These are phyloP conservation scores for Pipistrellus nathusii DNA, from an alignment of 2,797 vertebrate genomes.

Conservation along the genomic window DNA sequence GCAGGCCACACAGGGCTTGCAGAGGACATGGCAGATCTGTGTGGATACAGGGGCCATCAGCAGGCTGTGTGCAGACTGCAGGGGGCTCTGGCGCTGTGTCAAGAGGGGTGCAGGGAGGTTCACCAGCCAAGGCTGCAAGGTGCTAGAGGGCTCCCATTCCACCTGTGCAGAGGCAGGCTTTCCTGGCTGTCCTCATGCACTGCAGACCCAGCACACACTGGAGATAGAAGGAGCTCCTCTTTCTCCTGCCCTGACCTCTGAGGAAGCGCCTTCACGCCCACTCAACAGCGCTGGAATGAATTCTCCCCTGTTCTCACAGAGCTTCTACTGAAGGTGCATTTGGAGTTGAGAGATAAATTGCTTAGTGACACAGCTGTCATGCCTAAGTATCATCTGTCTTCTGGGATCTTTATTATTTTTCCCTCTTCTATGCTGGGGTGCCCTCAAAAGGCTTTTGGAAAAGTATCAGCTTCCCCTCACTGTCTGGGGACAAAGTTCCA, in stretches of 20 bases:
- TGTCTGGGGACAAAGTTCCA: neutral
- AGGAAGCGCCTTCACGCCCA: rapidly evolving
- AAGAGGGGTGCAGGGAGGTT: neutral
- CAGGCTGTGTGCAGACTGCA: neutral
- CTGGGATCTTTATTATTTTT: neutral
- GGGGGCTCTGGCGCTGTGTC: neutral
- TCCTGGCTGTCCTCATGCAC: neutral
- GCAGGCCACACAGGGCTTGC: neutral
- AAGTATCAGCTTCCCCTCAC: neutral
- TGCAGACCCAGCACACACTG: rapidly evolving
- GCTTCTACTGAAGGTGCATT: neutral
- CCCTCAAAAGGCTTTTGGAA: neutral
- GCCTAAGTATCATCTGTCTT: neutral
- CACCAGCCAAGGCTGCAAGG: neutral
- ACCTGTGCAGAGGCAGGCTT: neutral
- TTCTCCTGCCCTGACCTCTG: neutral
- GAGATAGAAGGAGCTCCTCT: neutral
- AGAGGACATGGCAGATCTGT: neutral
- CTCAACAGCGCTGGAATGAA: neutral
- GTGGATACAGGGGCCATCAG: neutral
- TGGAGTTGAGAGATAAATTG: neutral
- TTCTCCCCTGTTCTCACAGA: neutral
- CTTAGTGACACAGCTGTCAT: neutral
- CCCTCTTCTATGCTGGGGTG: neutral
- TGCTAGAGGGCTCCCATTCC: neutral